phyloP scores from a whole-genome alignment of 1,140 invertebrate genomes.

The Sitobion miscanthi region DNA sequence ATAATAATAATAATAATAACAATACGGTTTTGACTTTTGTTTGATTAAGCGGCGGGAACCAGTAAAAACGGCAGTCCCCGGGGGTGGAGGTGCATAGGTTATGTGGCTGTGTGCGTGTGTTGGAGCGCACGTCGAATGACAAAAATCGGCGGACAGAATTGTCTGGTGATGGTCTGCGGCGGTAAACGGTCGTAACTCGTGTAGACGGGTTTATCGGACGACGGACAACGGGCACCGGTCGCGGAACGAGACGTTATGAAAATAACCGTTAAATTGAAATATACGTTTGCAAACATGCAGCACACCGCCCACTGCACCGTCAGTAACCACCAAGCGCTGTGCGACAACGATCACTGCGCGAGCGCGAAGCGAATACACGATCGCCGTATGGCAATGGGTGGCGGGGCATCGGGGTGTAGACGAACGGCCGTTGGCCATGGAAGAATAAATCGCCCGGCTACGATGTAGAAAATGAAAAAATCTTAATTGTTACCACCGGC shows the following conservation, averaged over 20 bases:
- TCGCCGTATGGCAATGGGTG: neutral
- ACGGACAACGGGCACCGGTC: neutral
- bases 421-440: conserved; percentile 24
- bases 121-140: neutral
- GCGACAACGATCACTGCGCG: neutral
- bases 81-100: neutral
- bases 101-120: neutral
- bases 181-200: neutral
- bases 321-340: neutral
- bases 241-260: neutral
- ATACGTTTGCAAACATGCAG: conserved; percentile 5
- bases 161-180: neutral
- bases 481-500: too few species aligned
- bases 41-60: neutral
- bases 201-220: neutral
- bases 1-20: conserved; percentile 4
- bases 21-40: neutral
- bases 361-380: neutral
- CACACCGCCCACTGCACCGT: neutral
- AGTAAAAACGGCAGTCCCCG: neutral
- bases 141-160: neutral
- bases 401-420: neutral
- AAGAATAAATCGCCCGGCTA: neutral
- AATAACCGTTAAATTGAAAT: conserved; percentile 56
- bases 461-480: neutral